Evolutionary conservation across 2,797 vertebrate species (phyloP).

Genomic region (Pelobates cultripes): DNA sequence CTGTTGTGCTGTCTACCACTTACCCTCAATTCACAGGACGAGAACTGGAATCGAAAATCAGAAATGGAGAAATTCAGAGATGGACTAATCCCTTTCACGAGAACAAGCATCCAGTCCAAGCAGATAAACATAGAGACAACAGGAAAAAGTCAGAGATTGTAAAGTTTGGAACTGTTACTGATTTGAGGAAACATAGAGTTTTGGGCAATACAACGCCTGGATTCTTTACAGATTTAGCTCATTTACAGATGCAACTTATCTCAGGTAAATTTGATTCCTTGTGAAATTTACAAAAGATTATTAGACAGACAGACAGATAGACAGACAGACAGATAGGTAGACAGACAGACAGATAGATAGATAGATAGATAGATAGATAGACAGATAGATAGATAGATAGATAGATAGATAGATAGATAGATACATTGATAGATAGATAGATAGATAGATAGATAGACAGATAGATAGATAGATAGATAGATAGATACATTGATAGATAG

Average conservation of each 20-base stretch:
- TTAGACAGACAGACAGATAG: too few species aligned
- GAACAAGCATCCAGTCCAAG: neutral
- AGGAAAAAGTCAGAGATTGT: neutral
- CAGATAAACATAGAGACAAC: neutral
- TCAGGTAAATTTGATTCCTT: slow-evolving; percentile 14
- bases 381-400: too few species aligned
- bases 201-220: neutral
- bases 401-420: too few species aligned
- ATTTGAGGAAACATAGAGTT: neutral
- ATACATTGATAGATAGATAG: too few species aligned
- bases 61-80: slow-evolving; percentile 5
- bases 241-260: slow-evolving; percentile 40
- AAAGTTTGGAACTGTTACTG: neutral
- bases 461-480: too few species aligned
- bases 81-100: neutral
- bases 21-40: slow-evolving; percentile 26
- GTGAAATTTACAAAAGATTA: too few species aligned
- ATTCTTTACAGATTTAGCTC: slow-evolving; percentile 25
- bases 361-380: too few species aligned
- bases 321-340: too few species aligned
- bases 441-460: too few species aligned
- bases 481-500: too few species aligned
- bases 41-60: slow-evolving; percentile 21
- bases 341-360: too few species aligned
- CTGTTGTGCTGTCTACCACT: slow-evolving; percentile 25